Conservation (phyloP, 2,888 invertebrate genomes). For the Diogma glabrata region DNA sequence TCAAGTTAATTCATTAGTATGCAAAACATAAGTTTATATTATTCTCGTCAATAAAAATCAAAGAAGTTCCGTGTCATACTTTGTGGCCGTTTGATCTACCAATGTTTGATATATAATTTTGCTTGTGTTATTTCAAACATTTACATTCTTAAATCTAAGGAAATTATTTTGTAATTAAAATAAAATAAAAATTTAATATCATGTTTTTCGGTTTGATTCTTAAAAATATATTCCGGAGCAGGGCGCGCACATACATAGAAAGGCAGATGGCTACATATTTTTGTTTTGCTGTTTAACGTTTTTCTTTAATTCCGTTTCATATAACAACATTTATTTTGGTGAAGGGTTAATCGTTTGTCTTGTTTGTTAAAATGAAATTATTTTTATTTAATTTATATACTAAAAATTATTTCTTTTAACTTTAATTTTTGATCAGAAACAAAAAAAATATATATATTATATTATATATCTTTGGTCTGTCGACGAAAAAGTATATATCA, state of each 20-base stretch:
- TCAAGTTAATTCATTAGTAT: too few species aligned
- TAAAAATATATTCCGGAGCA: conserved; percentile 4
- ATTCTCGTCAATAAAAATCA: too few species aligned
- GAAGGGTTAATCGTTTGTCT: conserved; percentile 8
- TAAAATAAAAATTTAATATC: conserved; percentile 6
- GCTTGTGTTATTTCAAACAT: too few species aligned
- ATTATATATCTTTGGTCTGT: conserved; percentile 7
- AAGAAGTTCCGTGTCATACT: too few species aligned
- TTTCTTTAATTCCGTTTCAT: background rate
- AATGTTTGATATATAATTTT: too few species aligned
- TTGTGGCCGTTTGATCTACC: too few species aligned
- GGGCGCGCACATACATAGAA: conserved; percentile 1
- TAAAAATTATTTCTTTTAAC: too few species aligned
- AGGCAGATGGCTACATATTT: conserved; percentile 1
- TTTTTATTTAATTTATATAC: conserved; percentile 1
- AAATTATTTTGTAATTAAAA: conserved; percentile 8
- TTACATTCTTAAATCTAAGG: too few species aligned
- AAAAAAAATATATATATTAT: too few species aligned
- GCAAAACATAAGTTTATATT: too few species aligned
- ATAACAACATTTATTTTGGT: background rate
- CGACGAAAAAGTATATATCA: conserved; percentile 8
- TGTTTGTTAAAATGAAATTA: conserved; percentile 7
- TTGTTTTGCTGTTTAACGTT: background rate
- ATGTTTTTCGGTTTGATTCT: background rate
- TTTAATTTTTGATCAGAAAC: too few species aligned